Conservation (phyloP, 2,888 invertebrate species). For the Dendrolimus pini region DNA sequence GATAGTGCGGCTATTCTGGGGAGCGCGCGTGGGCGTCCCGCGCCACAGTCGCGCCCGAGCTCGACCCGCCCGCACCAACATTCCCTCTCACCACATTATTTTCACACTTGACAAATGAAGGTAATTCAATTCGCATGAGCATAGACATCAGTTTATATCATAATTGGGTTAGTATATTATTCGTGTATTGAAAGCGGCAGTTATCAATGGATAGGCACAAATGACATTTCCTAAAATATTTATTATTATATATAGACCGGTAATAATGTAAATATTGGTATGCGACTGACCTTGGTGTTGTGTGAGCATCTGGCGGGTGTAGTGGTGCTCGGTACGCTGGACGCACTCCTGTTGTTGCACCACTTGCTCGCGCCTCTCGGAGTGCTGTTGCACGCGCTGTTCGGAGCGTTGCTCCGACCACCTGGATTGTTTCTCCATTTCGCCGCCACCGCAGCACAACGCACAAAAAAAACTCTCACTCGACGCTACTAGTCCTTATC, state of each 20-base stretch:
- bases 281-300: conserved; percentile 71
- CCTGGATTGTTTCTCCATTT: conserved; percentile 86
- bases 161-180: conserved; percentile 2
- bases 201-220: conserved; percentile 1
- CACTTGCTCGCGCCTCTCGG: conserved; percentile 52
- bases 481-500: conserved; percentile 62
- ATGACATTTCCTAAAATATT: conserved; percentile 1
- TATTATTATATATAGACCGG: background rate
- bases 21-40: conserved; percentile 47
- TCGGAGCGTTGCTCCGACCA: conserved; percentile 68
- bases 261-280: conserved; percentile 1
- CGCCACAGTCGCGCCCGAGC: conserved; percentile 10
- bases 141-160: conserved; percentile 3
- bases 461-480: conserved; percentile 69
- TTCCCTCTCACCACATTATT: conserved; percentile 27
- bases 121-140: conserved; percentile 34
- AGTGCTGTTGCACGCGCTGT: conserved; percentile 69
- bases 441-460: conserved; percentile 66
- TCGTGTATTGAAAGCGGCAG: conserved; percentile 1
- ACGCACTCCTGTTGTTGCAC: conserved; percentile 71
- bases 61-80: conserved; percentile 17
- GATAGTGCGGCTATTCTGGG: conserved; percentile 66
- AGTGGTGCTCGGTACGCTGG: conserved; percentile 83
- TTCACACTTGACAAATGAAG: conserved; percentile 23
- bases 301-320: conserved; percentile 85